Base-by-base conservation (phyloP, 2,113 vertebrate genomes). In the Brachionichthys hirsutus region DNA sequence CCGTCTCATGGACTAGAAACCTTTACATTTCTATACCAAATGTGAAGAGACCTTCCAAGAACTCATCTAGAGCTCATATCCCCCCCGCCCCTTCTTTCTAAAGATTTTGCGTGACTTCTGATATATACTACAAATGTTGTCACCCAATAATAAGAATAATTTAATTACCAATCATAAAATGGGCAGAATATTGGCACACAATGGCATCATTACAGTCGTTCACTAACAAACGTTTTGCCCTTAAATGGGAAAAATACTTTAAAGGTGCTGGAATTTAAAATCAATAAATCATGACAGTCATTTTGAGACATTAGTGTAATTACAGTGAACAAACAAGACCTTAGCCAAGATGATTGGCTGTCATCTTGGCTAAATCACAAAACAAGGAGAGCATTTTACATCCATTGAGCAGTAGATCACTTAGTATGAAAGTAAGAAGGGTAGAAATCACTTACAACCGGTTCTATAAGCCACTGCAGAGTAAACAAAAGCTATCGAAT, bases 21-120 rank as follows among this genome's bases (percentile, higher is more conserved):
- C 77, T 54, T 67, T 35, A 54, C 55, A 58, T 69, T 77, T 75
- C 62, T 65, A 67, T 68, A 66, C 24, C 52, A 55, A 36, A 40
- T 24, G 16, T 12, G 66, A 54, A 30, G 41, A 36, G 45, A 43
- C 40, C n/a, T 50, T 36, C 18, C 12, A 9, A 38, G 12, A 2
- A 4, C 43, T 10, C 34, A n/a, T 12, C 11, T 22, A 7, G 6
- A 49, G 22, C n/a, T n/a, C n/a, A 42, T 14, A 38, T 10, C 36
- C 12, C 36, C 12, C 3, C 36, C 12, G 4, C 17, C 5, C 6
- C 11, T 13, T 24, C n/a, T 16, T 4, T 6, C 18, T 34, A 9
- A 59, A 3, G 12, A 7, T 24, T 52, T 9, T 9, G 34, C 17
- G 1, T 40, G 6, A 0, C 12, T 53, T 42, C 20, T 13, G 12